Base-by-base conservation (phyloP, 2,888 invertebrate species). In the Stenurella melanura region DNA sequence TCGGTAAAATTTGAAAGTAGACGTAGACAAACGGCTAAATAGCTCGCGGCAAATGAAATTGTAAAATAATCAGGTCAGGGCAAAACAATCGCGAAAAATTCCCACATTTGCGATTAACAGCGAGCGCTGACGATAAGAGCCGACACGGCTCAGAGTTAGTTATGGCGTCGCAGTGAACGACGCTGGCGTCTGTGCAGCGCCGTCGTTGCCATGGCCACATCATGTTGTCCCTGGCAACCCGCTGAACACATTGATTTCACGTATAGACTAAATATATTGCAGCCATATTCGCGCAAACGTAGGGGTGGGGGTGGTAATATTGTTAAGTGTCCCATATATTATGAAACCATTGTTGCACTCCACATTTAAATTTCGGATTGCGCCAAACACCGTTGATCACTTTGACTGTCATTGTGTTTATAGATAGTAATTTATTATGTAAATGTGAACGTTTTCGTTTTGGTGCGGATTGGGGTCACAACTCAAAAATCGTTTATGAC, bases 221-320 rank as follows among this genome's bases (percentile, higher is more conserved):
- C 82, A 83, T 75, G 83, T 86, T 84, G 78, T 81, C 80, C 81
- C 80, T 83, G 78, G 81, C 83, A 78, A 85, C 84, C 61, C 74
- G 78, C 74, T 67, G 88, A 87, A 88, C 88, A 89, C 90, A 90
- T 90, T 89, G 90, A 90, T 90, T 90, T 89, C 89, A 84, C 85
- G 86, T 86, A 88, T 89, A 89, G 89, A 89, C 89, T 87, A 85
- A 88, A 89, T 89, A 89, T 89, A 89, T 89, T 87, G 89, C 89
- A 64, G 78, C 80, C 77, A 78, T 83, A 83, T 77, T 81, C 84
- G 82, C 78, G 57, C 82, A 76, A 67, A 66, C 68, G 60, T 64
- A 30, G 38, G 30, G 71, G 80, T 71, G 78, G 80, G 82, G 78
- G 77, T 80, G 82, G 87, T 87, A 87, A 88, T 88, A 87, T 87